Conservation (phyloP, 2,113 vertebrate species). For the Progne subis region DNA sequence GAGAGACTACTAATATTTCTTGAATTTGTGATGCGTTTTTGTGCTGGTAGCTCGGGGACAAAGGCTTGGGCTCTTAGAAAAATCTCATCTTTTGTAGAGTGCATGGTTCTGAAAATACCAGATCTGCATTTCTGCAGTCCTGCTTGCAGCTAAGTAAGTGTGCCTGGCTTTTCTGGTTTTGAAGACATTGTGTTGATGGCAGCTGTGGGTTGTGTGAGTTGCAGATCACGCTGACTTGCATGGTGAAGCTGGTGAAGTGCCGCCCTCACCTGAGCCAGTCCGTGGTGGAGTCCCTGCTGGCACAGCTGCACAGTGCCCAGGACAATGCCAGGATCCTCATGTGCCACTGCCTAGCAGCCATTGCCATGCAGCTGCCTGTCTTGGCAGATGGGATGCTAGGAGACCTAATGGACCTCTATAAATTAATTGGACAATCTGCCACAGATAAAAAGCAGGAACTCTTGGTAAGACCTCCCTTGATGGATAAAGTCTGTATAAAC, state of each 20-base stretch:
- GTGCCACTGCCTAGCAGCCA: constrained; percentile 93
- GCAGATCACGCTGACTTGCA: constrained; percentile 88
- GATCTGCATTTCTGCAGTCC: background rate
- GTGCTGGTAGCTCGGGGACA: background rate
- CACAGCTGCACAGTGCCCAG: constrained; percentile 88
- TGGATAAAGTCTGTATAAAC: background rate
- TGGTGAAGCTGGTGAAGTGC: constrained; percentile 90
- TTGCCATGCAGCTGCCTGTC: constrained; percentile 92
- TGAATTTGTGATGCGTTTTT: background rate
- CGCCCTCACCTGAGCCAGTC: constrained; percentile 91
- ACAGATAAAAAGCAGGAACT: constrained; percentile 94
- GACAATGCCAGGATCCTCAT: constrained; percentile 86
- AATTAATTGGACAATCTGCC: constrained; percentile 83
- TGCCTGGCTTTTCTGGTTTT: background rate
- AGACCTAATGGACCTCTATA: constrained; percentile 91
- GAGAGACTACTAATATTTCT: background rate
- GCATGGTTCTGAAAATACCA: background rate
- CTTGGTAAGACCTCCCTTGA: constrained; percentile 79
- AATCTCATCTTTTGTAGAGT: background rate
- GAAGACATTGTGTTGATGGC: background rate
- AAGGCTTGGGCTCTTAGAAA: background rate
- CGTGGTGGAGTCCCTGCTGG: constrained; percentile 88
- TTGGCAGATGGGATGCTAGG: constrained; percentile 93
- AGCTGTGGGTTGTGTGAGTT: background rate
- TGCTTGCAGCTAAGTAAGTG: background rate